These are phyloP conservation scores for Clepsis dumicolana DNA, from an alignment of 2,888 invertebrate genomes.

Conservation along the genomic window DNA sequence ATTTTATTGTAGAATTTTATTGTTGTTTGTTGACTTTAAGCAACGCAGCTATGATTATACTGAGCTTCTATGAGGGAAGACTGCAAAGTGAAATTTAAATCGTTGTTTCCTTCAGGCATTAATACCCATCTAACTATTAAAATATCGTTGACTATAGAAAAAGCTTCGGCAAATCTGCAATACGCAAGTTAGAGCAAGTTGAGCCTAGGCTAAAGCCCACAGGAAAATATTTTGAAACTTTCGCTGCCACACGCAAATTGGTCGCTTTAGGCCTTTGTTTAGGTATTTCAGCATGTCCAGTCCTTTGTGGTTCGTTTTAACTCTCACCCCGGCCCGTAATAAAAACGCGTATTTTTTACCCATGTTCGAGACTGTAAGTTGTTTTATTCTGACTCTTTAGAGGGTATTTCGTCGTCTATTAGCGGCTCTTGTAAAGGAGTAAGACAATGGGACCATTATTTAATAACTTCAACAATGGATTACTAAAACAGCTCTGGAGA, in stretches of 20 bases:
- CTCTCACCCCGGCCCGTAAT: neutral
- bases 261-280: slow-evolving; percentile 1
- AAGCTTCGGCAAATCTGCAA: neutral
- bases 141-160: no score
- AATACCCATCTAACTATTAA: no score
- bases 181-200: neutral
- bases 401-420: neutral
- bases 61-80: no score
- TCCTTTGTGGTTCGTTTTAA: slow-evolving; percentile 7
- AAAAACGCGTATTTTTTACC: slow-evolving; percentile 1
- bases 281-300: neutral
- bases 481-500: no score
- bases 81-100: no score
- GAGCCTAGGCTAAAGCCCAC: neutral
- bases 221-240: neutral
- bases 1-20: no score
- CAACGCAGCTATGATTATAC: no score
- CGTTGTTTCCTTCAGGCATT: no score
- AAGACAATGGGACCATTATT: neutral
- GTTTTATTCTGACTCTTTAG: neutral
- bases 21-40: no score
- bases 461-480: slow-evolving; percentile 1
- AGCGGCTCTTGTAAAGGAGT: neutral
- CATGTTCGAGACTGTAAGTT: neutral
- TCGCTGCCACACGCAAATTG: neutral